Evolutionary conservation across 1,140 invertebrate genomes (phyloP), one percentile per base, ranked within the genome.

Genomic region (Harlomillsia oculata): DNA sequence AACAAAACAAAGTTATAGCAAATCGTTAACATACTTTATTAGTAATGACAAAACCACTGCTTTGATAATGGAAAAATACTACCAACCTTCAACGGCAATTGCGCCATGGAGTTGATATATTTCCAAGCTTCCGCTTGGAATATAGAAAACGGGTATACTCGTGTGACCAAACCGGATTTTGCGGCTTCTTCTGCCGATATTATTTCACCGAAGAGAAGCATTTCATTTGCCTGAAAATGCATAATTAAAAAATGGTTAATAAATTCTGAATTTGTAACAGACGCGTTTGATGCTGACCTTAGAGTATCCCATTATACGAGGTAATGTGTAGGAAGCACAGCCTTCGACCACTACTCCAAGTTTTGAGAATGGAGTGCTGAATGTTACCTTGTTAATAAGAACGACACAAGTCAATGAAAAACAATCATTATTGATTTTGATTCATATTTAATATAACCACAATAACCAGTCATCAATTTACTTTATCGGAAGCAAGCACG

Each of bases 131-230:
- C 77, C 39, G 69, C 67, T 48, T 77, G 67, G 56, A 85, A 75
- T 20, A 73, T 72, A 32, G 77, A 69, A 49, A 75, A 68, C 32
- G 80, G 76, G 51, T 81, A 80, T 11, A 91, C 69, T 68, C 82
- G 73, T 32, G 82, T 82, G 1, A 93, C 77, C 36, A 95, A 77
- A 37, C 85, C 82, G 65, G 75, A 74, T 28, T 81, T 70, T 16
- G 76, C 69, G 2, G 89, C 91, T 73, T 89, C 82, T 49, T 75
- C 55, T 5, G 89, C 88, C 57, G 76, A 77, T 54, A 96, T 75
- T 72, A 83, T 90, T 53, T 83, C 75, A 60, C 85, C 85, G 56
- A 93, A 83, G 25, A 87, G 70, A 32, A 96, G 72, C 71, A 94
- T 72, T 71, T 93, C 85, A 53, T 75, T 77, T 21, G 90, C 89